Percentiles rank a stretch among this genome's conserved stretches.
These are phyloP conservation scores for Lasioglossum morio DNA, from an alignment of 2,888 invertebrate genomes.

Conservation along the genomic window DNA sequence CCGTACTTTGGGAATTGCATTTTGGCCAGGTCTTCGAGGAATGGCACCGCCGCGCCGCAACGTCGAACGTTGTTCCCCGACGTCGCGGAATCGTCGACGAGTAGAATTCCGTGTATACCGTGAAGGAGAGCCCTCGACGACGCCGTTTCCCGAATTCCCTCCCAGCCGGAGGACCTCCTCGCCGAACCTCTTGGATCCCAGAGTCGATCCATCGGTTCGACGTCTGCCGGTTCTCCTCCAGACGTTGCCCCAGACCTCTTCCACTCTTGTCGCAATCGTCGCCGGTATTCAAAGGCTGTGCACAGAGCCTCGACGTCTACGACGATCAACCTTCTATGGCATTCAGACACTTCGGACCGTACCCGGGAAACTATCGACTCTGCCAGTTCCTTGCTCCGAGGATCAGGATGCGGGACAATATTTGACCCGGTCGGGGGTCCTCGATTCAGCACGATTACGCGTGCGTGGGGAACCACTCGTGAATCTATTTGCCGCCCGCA, in stretches of 20 bases:
- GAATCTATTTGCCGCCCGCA: constrained; percentile 9
- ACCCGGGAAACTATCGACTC: constrained; percentile 61
- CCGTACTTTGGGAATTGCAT: not conserved
- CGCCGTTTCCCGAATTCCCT: constrained; percentile 69
- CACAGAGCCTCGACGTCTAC: constrained; percentile 25
- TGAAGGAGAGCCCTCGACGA: constrained; percentile 65
- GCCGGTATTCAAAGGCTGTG: constrained; percentile 71
- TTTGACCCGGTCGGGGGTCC: not conserved
- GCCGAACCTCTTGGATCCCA: constrained; percentile 45
- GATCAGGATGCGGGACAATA: not conserved
- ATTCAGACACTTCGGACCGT: constrained; percentile 11
- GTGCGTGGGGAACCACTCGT: constrained; percentile 3
- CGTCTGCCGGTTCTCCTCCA: not conserved
- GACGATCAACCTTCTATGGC: constrained; percentile 37
- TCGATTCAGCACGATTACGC: not conserved
- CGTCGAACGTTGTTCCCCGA: constrained; percentile 35
- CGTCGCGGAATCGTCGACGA: constrained; percentile 55
- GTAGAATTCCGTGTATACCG: constrained; percentile 75
- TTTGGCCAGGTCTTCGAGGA: not conserved
- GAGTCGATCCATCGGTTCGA: constrained; percentile 62
- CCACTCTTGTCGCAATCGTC: not conserved
- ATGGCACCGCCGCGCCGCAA: not conserved
- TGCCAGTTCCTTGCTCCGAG: too few species aligned
- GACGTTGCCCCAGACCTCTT: not conserved
- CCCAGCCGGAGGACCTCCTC: constrained; percentile 60